Base-by-base conservation (phyloP, 2,888 invertebrate species). In the Teleiodes luculella region DNA sequence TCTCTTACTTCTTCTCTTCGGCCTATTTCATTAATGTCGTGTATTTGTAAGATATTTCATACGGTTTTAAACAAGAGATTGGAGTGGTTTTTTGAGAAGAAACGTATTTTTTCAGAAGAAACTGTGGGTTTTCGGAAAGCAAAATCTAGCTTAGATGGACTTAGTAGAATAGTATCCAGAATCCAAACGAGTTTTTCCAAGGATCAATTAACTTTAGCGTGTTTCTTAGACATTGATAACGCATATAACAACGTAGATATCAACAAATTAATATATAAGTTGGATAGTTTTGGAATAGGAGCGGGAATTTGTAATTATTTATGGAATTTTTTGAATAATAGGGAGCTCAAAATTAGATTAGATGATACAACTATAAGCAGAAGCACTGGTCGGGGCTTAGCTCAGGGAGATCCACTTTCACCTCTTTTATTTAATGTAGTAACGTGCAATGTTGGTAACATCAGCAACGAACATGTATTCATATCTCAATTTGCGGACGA, bases 1-100 rank as follows among this genome's bases (percentile, higher is more conserved):
- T 7, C 6, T 8, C 33, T 18, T 1, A 3, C 33, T 5, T 45
- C 54, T 18, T 54, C 51, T 0, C 18, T 57, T 3, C 35, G 55
- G 16, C 58, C 55, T 0, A 54, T 55, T 48, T 43, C 48, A 3
- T 36, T 55, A 28, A 45, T 53, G 31, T 24, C 46, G 1, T 46
- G 28, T 14, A 28, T 31, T 8, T 30, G 6, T 14, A 30, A 31
- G 30, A n/a, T n/a, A n/a, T n/a, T n/a, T n/a, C n/a, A n/a, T n/a
- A n/a, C n/a, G n/a, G n/a, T n/a, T n/a, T n/a, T 30, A 4, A 46
- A 46, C 3, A 46, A 46, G 3, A 46, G 46, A 13, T 14, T 46
- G 13, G 46, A 46, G 20, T 46, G 46, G 46, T 31, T 13, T 46
- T 28, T 46, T 31, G 46, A 30, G 13, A 46, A 30, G 14, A 30